phyloP scores from a whole-genome alignment of 2,888 invertebrate species.

The Cylloceria caligata region DNA sequence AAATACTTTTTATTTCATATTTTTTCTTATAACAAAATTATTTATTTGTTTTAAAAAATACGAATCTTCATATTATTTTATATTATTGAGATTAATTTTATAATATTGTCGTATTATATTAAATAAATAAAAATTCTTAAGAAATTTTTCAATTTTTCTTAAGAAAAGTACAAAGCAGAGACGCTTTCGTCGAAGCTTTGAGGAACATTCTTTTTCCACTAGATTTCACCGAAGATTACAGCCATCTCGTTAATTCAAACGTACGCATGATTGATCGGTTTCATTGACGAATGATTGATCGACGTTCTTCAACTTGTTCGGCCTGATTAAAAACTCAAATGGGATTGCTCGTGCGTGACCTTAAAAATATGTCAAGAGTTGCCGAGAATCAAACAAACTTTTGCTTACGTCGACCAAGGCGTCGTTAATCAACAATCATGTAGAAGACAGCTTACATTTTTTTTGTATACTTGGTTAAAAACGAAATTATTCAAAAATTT shows the following conservation, averaged over 20 bases:
- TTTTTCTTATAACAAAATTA: neutral
- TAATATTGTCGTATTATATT: too few relatives aligned
- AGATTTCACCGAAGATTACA: neutral
- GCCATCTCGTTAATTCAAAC: slow-evolving; percentile 36
- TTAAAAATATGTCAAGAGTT: slow-evolving; percentile 12
- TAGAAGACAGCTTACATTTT: too few relatives aligned
- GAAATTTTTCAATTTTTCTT: neutral
- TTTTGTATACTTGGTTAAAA: too few relatives aligned
- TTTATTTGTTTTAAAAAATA: neutral
- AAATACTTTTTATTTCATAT: neutral
- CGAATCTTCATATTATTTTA: too few relatives aligned
- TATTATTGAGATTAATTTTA: too few relatives aligned
- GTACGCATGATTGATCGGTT: slow-evolving; percentile 57
- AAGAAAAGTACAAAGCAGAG: neutral
- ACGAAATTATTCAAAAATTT: too few relatives aligned
- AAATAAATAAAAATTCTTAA: neutral
- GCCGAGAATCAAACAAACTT: slow-evolving; percentile 2
- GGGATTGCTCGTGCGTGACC: neutral
- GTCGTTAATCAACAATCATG: neutral
- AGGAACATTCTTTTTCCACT: neutral
- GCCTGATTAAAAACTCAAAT: slow-evolving; percentile 57
- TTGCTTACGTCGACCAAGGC: neutral
- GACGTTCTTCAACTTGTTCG: slow-evolving; percentile 21
- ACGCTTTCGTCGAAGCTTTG: neutral
- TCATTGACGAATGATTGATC: slow-evolving; percentile 59